Base-by-base conservation (phyloP, 2,113 vertebrate species). In the Periophthalmus modestus region DNA sequence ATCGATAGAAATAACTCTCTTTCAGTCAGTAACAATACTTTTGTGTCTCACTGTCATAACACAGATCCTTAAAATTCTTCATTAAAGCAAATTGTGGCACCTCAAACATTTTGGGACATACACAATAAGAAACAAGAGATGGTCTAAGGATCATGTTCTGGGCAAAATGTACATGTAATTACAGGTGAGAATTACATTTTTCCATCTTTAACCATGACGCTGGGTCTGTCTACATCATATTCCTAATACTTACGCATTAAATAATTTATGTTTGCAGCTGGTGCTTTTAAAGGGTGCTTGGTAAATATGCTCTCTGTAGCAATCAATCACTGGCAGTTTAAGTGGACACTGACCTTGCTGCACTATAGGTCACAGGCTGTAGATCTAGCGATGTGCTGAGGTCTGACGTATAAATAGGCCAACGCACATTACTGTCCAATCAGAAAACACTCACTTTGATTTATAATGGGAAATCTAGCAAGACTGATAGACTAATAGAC, bases 151-250 rank as follows among this genome's bases (percentile, higher is more conserved):
- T 71, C 70, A 5, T 77, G 71, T 88, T 79, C 82, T 84, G 85
- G 85, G 80, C 79, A 89, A 92, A 92, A 52, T 92, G 78, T 79
- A 87, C 89, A 89, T 91, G 92, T 89, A 39, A 4, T 39, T 39
- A 88, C 83, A 80, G 75, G 71, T 86, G 69, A 80, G 79, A 75
- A 68, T 48, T 73, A 80, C 75, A 85, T n/a, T 67, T 71, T 39
- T 43, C 61, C 15, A 3, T 19, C 33, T 54, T 48, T 66, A 71
- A 71, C 75, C 75, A 73, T 72, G 33, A 74, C 70, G 69, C 63
- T 7, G 28, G 66, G 78, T 69, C 78, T 36, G 68, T 61, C 33
- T 55, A 23, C 69, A n/a, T 81, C 77, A 81, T 0, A 73, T 82
- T 72, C 48, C 63, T 70, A n/a, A 68, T 65, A 78, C 65, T 71